Conservation (phyloP, 2,888 invertebrate species). For the Macroteleia sp. region DNA sequence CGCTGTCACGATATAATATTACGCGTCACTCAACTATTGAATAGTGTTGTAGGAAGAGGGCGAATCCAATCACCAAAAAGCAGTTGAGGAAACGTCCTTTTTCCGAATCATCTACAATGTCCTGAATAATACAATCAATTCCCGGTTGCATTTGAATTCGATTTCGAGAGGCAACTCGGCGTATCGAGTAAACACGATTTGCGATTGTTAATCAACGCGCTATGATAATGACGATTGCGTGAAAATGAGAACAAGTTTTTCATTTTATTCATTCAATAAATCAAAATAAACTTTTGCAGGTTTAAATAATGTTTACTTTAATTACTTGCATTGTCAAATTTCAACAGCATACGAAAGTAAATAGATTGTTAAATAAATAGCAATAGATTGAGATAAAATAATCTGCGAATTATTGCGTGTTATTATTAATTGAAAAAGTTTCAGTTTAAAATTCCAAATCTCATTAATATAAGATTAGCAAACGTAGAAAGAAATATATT, state of each 20-base stretch:
- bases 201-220: slow-evolving; percentile 45
- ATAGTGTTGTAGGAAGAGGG: slow-evolving; percentile 19
- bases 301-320: too few relatives aligned
- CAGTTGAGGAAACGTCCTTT: slow-evolving; percentile 28
- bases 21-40: slow-evolving; percentile 50
- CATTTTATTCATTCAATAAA: slow-evolving; percentile 8
- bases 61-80: slow-evolving; percentile 43
- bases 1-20: slow-evolving; percentile 54
- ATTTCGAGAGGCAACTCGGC: slow-evolving; percentile 25
- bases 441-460: too few relatives aligned
- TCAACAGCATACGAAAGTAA: too few relatives aligned
- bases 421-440: too few relatives aligned
- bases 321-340: too few relatives aligned
- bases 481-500: too few relatives aligned
- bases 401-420: too few relatives aligned
- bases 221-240: slow-evolving; percentile 44
- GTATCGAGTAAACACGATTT: slow-evolving; percentile 33
- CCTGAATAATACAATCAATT: slow-evolving; percentile 44
- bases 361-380: too few relatives aligned
- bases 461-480: too few relatives aligned
- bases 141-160: slow-evolving; percentile 23
- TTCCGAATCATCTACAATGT: slow-evolving; percentile 41
- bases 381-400: too few relatives aligned
- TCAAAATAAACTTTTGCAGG: too few relatives aligned
- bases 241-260: too few relatives aligned